These are phyloP conservation scores for Dromiciops gliroides DNA, from an alignment of 2,113 vertebrate species.

Conservation along the genomic window DNA sequence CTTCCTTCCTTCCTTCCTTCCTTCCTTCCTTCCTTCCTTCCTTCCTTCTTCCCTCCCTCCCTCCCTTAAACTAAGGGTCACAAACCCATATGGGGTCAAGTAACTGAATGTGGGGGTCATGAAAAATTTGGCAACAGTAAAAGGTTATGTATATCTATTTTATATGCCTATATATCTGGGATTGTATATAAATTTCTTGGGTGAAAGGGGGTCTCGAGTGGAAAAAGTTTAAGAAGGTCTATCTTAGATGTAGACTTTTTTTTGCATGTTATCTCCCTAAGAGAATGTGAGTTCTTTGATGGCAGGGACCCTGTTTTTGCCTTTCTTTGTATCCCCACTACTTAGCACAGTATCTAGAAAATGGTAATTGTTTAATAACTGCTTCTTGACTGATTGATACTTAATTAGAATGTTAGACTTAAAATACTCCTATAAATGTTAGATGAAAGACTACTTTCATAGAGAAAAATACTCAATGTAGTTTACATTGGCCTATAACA, in stretches of 20 bases:
- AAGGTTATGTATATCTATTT: too few relatives aligned
- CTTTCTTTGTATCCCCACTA: not conserved
- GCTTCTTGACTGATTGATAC: not conserved
- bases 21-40: not conserved
- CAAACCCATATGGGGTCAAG: too few relatives aligned
- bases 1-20: too few relatives aligned
- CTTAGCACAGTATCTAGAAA: not conserved
- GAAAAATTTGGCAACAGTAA: too few relatives aligned
- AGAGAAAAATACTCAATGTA: conserved; percentile 17
- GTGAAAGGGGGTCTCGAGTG: too few relatives aligned
- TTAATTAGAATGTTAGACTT: not conserved
- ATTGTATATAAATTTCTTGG: too few relatives aligned
- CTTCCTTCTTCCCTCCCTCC: too few relatives aligned
- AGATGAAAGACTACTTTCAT: not conserved
- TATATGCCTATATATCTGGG: too few relatives aligned
- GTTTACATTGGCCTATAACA: conserved; percentile 7
- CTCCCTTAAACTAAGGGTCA: too few relatives aligned
- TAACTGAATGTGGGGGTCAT: too few relatives aligned
- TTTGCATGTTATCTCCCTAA: not conserved
- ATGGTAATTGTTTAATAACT: not conserved
- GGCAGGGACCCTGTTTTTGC: not conserved
- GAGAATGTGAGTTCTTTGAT: not conserved
- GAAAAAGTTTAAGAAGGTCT: too few relatives aligned
- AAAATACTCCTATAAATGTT: not conserved
- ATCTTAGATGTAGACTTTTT: not conserved